Evolutionary conservation across 2,888 invertebrate genomes (phyloP).

Genomic region (Campoletis raptor): DNA sequence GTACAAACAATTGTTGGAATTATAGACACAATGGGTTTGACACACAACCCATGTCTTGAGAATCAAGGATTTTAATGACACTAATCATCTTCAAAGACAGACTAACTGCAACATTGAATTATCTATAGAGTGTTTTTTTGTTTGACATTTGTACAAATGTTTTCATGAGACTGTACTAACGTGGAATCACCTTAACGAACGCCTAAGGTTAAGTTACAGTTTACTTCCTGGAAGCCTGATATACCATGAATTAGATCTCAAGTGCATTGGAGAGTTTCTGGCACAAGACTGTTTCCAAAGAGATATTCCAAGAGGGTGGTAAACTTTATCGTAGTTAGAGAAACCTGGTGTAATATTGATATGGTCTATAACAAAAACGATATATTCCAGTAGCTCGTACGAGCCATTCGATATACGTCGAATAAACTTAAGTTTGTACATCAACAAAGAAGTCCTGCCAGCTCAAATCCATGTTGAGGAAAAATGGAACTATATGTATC

Average conservation of each 20-base stretch:
- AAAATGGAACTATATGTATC: background rate
- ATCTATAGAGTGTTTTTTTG: background rate
- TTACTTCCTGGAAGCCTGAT: conserved; percentile 5
- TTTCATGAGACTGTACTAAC: conserved; percentile 2
- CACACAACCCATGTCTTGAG: background rate
- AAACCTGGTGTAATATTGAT: conserved; percentile 2
- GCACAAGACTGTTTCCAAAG: background rate
- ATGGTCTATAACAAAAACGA: background rate
- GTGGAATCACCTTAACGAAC: conserved; percentile 5
- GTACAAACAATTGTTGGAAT: background rate
- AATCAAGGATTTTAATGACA: background rate
- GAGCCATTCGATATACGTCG: background rate
- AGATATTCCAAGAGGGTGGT: conserved; percentile 9
- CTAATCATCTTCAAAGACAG: background rate
- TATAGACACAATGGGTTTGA: background rate
- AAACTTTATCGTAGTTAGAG: conserved; percentile 8
- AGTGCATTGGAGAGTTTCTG: conserved; percentile 14
- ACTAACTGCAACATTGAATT: background rate
- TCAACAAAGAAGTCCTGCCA: background rate
- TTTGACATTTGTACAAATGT: background rate
- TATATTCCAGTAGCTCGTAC: background rate
- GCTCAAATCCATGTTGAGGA: background rate
- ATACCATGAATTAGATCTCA: conserved; percentile 4
- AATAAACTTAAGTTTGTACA: background rate
- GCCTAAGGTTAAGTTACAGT: conserved; percentile 12